A percentile compares a stretch with the other conserved stretches of the same genome.
phyloP scores from a whole-genome alignment of 1,140 invertebrate genomes.

The Trialeurodes vaporariorum region DNA sequence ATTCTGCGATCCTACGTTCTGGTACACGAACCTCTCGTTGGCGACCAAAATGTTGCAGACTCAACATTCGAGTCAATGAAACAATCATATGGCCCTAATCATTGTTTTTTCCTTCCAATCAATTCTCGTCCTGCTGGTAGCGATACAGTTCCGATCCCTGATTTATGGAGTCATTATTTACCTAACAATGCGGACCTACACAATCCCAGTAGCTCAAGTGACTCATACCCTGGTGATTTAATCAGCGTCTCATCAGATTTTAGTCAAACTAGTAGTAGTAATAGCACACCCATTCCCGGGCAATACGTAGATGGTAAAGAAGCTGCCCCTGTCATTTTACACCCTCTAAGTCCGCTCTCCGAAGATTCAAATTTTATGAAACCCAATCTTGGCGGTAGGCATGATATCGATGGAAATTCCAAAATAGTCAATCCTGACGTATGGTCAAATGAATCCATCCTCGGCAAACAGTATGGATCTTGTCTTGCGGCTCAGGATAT shows the following conservation, averaged over 20 bases:
- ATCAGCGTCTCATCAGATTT: not conserved
- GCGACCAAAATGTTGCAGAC: conserved; percentile 54
- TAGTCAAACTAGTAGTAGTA: not conserved
- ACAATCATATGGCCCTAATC: conserved; percentile 65
- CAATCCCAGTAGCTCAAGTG: not conserved
- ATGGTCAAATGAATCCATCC: not conserved
- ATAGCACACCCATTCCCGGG: not conserved
- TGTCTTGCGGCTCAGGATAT: conserved; percentile 68
- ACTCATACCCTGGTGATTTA: not conserved
- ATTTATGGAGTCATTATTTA: conserved; percentile 74
- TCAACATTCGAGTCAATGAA: conserved; percentile 71
- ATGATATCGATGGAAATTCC: not conserved
- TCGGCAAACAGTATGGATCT: conserved; percentile 41
- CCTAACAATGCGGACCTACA: conserved; percentile 24
- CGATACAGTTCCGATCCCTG: conserved; percentile 46
- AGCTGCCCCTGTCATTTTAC: conserved; percentile 21
- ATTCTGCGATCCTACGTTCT: conserved; percentile 82
- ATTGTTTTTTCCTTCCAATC: conserved; percentile 78
- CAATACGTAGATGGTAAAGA: not conserved
- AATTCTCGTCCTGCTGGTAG: conserved; percentile 59
- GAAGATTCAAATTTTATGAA: conserved; percentile 12
- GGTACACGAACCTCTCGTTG: conserved; percentile 66
- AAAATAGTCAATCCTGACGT: not conserved
- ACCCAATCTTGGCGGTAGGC: not conserved
- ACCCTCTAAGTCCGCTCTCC: conserved; percentile 30